Evolutionary conservation across 2,797 vertebrate species (phyloP).

Genomic region (Manis crassicaudata): DNA sequence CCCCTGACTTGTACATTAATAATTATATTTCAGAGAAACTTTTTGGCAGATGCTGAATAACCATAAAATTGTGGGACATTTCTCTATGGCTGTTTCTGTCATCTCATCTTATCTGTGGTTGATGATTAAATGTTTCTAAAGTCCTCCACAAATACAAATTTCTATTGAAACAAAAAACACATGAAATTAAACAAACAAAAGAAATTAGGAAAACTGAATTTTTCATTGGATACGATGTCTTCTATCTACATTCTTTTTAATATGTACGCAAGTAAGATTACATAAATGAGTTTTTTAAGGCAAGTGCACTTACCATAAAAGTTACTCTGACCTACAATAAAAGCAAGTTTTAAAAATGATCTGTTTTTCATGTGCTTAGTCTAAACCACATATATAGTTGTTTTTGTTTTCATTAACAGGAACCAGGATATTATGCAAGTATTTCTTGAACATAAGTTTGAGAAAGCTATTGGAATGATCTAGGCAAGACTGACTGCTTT

Average conservation of each 20-base stretch:
- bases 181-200: neutral
- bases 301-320: neutral
- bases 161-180: conserved; percentile 20
- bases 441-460: conserved; percentile 62
- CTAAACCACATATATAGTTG: neutral
- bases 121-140: neutral
- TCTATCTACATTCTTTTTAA: conserved; percentile 14
- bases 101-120: neutral
- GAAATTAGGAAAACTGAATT: neutral
- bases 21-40: neutral
- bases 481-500: conserved; percentile 56
- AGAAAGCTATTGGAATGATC: neutral
- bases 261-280: neutral
- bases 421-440: conserved; percentile 42
- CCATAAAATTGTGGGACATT: neutral
- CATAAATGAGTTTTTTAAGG: conserved; percentile 34
- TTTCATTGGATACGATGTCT: neutral
- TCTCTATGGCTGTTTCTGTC: neutral
- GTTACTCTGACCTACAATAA: conserved; percentile 28
- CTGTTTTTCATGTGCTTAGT: neutral
- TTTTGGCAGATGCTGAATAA: neutral
- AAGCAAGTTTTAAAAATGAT: conserved; percentile 52
- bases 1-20: neutral
- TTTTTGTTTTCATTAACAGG: conserved; percentile 39
- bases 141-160: conserved; percentile 16